Evolutionary conservation across 1,140 invertebrate species (phyloP), one percentile per base, ranked within the genome.

Genomic region (Notospermus geniculatus): DNA sequence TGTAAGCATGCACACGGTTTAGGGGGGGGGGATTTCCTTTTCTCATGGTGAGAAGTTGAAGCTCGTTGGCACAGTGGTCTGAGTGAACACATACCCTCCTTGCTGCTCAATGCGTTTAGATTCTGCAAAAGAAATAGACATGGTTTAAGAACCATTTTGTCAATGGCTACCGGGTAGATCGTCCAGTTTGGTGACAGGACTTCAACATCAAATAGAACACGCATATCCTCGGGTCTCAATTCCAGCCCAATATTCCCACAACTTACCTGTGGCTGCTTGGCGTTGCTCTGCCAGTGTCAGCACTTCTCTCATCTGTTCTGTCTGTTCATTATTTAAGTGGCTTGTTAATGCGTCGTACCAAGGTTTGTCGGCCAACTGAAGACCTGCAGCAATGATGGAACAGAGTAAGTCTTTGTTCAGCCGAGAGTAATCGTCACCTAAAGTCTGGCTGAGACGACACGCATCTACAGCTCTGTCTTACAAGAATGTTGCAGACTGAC

Each of bases 21-120:
- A 36, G 32, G 32, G 5, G 4, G 32, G 32, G 32, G 4, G 15
- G 4, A 4, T 4, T 7, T 7, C 15, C 32, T 4, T 36, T 36
- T 15, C 32, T 36, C 32, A 36, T 36, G 32, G 32, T 7, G 32
- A 36, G 76, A 95, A 95, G 79, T 93, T 92, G 80, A 95, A 94
- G 59, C 87, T 86, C 45, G 86, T 85, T 67, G 92, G 92, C 53
- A 95, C 89, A 70, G 87, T 87, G 73, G 90, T 89, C 70, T 90
- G 89, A 36, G 89, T 87, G 76, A 95, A 95, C 69, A 87, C 86
- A 74, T 92, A 95, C 69, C 91, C 95, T 76, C 95, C 95, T 82
- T 91, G 90, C 80, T 95, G 89, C 82, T 97, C 92, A 76, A 97
- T 97, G 76, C 77, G 90, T 86, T 87, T 94, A 88, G 84, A 95